Evolutionary conservation across 53 echinoderm and acorn worm genomes (phyloP).

Genomic region (Echinarachnius parma): DNA sequence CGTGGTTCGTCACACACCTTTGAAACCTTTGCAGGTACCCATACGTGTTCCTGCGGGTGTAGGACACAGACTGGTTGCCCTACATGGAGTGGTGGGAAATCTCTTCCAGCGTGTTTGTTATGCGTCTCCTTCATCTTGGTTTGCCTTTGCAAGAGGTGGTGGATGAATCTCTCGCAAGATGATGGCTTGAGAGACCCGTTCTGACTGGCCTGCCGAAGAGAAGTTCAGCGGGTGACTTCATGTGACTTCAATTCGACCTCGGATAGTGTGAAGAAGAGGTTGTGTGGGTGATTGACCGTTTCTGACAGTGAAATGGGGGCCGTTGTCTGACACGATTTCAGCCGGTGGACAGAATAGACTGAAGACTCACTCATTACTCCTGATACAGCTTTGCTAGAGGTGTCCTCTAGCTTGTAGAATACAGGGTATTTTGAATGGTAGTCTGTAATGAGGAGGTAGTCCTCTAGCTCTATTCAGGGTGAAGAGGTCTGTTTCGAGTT

Average conservation of each 20-base stretch:
- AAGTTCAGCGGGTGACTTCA: slow-evolving; percentile 63
- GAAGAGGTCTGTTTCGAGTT: not conserved
- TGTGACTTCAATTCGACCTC: slow-evolving; percentile 31
- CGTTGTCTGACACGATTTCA: slow-evolving; percentile 57
- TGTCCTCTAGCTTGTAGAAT: slow-evolving; percentile 21
- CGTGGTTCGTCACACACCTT: no score
- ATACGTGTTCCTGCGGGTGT: slow-evolving; percentile 25
- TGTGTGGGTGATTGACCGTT: slow-evolving; percentile 44
- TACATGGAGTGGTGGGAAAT: slow-evolving; percentile 41
- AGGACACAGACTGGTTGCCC: slow-evolving; percentile 51
- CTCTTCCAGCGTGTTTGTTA: slow-evolving; percentile 41
- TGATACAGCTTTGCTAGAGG: slow-evolving; percentile 23
- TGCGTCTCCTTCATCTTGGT: slow-evolving; percentile 39
- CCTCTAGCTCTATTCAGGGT: not conserved
- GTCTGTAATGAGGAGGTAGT: slow-evolving; percentile 16
- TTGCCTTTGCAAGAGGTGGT: not conserved
- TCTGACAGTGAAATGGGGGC: slow-evolving; percentile 46
- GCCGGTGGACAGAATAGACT: slow-evolving; percentile 37
- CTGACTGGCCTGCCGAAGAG: slow-evolving; percentile 43
- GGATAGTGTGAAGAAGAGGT: slow-evolving; percentile 25
- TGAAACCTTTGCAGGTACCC: slow-evolving; percentile 47
- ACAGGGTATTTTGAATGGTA: slow-evolving; percentile 48
- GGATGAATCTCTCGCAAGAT: slow-evolving; percentile 11
- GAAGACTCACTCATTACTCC: slow-evolving; percentile 20
- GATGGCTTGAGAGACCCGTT: slow-evolving; percentile 48